Conservation (phyloP, 1,140 invertebrate species). For the Plectus sambesii region DNA sequence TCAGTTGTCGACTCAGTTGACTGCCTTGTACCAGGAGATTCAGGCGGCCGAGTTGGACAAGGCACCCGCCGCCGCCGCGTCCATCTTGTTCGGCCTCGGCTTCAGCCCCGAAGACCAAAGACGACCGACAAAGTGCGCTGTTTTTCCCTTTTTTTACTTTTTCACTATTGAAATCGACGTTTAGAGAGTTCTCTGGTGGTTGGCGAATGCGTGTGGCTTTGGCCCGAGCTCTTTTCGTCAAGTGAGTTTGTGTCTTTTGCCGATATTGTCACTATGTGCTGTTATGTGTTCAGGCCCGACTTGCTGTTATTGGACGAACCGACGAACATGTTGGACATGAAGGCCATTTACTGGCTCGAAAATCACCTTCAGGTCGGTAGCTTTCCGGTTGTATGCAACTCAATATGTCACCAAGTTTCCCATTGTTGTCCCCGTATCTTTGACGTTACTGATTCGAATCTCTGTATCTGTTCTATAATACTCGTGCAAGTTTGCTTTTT, state of each 20-base stretch:
- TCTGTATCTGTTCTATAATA: too few relatives aligned
- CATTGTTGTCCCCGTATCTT: too few relatives aligned
- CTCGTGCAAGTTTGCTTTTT: too few relatives aligned
- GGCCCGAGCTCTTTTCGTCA: constrained; percentile 87
- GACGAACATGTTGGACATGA: constrained; percentile 97
- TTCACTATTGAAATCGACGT: too few relatives aligned
- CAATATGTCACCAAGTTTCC: too few relatives aligned
- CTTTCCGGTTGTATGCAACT: too few relatives aligned
- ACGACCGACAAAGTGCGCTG: constrained; percentile 61
- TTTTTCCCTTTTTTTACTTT: too few relatives aligned
- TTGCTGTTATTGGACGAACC: constrained; percentile 71
- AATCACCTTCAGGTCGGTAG: constrained; percentile 70
- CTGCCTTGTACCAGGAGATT: constrained; percentile 73
- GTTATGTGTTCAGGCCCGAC: too few relatives aligned
- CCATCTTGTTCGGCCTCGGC: constrained; percentile 85
- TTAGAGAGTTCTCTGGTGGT: constrained; percentile 90
- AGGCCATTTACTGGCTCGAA: constrained; percentile 98
- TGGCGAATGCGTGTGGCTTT: constrained; percentile 96
- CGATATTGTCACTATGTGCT: too few relatives aligned
- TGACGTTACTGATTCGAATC: too few relatives aligned
- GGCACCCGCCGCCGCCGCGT: constrained; percentile 72
- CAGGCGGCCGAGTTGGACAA: constrained; percentile 89
- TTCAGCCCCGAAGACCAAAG: constrained; percentile 78
- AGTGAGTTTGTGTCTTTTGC: too few relatives aligned
- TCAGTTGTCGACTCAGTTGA: constrained; percentile 30